Evolutionary conservation across 2,888 invertebrate species (phyloP).

Genomic region (Diadromus collaris): DNA sequence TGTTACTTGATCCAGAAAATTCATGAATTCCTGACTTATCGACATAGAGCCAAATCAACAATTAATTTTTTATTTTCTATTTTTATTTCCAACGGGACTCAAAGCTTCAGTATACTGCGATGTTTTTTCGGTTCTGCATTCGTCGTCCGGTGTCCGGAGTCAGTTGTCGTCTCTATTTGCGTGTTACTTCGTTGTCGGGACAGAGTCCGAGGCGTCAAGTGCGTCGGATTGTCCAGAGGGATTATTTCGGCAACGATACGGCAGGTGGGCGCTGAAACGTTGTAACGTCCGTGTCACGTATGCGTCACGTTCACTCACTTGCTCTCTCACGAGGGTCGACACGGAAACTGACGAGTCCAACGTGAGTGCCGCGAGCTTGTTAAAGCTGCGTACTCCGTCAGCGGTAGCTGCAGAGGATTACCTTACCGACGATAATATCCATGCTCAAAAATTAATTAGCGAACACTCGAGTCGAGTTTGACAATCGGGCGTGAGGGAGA

Average conservation of each 20-base stretch:
- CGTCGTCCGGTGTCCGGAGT: background rate
- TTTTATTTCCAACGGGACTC: background rate
- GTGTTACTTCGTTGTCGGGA: conserved; percentile 3
- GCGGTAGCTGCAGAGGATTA: background rate
- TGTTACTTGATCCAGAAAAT: background rate
- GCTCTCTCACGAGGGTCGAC: background rate
- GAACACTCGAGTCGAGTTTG: conserved; percentile 33
- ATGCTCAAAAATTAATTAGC: conserved; percentile 52
- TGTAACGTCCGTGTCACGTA: conserved; percentile 1
- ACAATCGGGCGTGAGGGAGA: conserved; percentile 16
- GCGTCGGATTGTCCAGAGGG: conserved; percentile 6
- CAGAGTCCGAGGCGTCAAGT: conserved; percentile 7
- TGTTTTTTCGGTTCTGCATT: conserved; percentile 8
- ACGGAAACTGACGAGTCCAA: conserved; percentile 1
- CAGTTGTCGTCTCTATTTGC: conserved; percentile 17
- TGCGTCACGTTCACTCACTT: background rate
- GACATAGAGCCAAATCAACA: background rate
- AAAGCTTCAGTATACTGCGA: background rate
- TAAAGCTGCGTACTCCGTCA: background rate
- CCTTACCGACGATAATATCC: background rate
- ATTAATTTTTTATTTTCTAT: background rate
- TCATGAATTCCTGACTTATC: too few species aligned
- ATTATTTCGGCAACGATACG: conserved; percentile 13
- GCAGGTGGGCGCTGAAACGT: background rate
- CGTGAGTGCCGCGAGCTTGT: conserved; percentile 8